A percentile compares a stretch with the other conserved stretches of the same genome.
Evolutionary conservation across 2,113 vertebrate genomes (phyloP).

Genomic region (Peromyscus leucopus): DNA sequence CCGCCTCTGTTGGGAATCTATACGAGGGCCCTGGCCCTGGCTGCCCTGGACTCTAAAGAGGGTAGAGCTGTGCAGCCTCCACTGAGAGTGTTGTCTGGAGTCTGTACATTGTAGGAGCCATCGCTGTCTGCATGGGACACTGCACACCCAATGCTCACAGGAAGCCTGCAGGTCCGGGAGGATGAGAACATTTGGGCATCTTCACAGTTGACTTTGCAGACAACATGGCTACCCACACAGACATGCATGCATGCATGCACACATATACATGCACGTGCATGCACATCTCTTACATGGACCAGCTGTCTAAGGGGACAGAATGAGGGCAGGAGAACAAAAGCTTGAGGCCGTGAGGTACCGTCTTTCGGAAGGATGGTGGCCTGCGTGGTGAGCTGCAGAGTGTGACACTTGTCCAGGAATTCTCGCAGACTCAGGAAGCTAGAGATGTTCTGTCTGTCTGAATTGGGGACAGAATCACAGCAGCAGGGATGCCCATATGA

Average conservation of each 20-base stretch:
- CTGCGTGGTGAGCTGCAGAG: background rate
- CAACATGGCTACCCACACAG: accelerated
- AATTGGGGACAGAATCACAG: too few relatives aligned
- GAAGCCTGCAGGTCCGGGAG: background rate
- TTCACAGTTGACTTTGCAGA: background rate
- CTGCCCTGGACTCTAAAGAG: background rate
- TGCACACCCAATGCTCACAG: too few relatives aligned
- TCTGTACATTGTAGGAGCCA: background rate
- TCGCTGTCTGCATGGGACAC: too few relatives aligned
- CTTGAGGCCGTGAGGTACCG: background rate
- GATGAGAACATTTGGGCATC: background rate
- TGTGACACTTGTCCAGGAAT: background rate
- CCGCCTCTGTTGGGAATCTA: background rate
- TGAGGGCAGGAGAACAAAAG: too few relatives aligned
- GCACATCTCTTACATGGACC: background rate
- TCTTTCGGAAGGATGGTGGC: slow-evolving; percentile 33
- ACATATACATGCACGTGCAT: background rate
- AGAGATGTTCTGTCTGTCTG: background rate
- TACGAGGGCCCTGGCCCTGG: accelerated
- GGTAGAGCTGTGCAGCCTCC: background rate
- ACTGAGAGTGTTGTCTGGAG: background rate
- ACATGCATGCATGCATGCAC: accelerated
- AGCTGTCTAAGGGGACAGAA: background rate
- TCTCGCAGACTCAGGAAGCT: slow-evolving; percentile 3
- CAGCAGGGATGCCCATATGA: background rate